Base-by-base conservation (phyloP, 2,888 invertebrate genomes). In the Sarcophaga rosellei region DNA sequence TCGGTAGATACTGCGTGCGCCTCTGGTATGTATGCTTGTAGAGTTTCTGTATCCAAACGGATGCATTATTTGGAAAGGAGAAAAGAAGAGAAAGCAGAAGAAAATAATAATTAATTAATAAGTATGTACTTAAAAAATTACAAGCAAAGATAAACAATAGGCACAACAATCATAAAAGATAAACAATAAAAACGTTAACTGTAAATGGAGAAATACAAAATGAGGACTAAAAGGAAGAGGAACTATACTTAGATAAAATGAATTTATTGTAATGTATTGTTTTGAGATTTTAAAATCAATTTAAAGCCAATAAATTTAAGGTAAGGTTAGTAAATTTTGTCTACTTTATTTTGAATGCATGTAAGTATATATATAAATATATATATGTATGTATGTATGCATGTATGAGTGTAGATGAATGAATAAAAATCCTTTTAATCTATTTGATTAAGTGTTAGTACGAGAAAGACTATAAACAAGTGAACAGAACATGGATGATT, bases 21-120 rank as follows among this genome's bases (percentile, higher is more conserved):
- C 70, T 84, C 84, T 2, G 86, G 84, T 21, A 81, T 63, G 57
- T 78, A 84, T 21, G 84, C 77, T 81, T 86, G 81, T 20, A 86
- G 53, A 8, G 86, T 86, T 78, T 86, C 86, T 86, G 70, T 66
- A 76, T 69, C 12, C 44, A 59, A 70, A 65, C n/a, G 21, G 21
- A 69, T 35, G 21, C 44, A 1, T 15, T 15, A 53, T n/a, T n/a
- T n/a, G 15, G 4, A 5, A 4, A 17, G 17, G 17, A 53, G 4
- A 53, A 53, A 20, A 61, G 10, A 61, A n/a, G 3, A 62, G 20
- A 62, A n/a, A 69, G 21, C 17, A 20, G 15, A 72, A 12, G 69
- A 12, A 73, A 2, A 21, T 11, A 44, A 21, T 15, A 62, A 15
- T 20, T 17, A 21, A 72, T 75, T 76, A 59, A 17, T 65, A 57